Evolutionary conservation across 2,113 vertebrate genomes (phyloP).

Genomic region (Pygoscelis adeliae): DNA sequence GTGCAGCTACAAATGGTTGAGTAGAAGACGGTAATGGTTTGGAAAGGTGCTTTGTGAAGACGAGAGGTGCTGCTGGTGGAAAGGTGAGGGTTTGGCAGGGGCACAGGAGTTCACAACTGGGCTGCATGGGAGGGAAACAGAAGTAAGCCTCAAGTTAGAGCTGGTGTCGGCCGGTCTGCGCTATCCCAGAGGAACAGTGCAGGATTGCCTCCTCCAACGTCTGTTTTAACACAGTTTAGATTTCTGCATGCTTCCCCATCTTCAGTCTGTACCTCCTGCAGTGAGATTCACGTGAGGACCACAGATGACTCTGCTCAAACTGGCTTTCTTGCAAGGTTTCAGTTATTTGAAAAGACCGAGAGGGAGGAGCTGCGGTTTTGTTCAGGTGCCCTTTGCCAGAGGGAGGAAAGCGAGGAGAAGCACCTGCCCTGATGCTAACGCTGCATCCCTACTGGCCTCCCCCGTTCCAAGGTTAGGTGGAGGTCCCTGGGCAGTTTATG

Average conservation of each 20-base stretch:
- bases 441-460: background rate
- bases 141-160: background rate
- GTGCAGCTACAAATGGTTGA: background rate
- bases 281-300: background rate
- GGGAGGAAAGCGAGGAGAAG: background rate
- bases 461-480: background rate
- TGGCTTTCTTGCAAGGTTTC: background rate
- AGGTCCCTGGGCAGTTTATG: background rate
- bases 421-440: background rate
- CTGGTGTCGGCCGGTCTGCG: background rate
- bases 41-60: background rate
- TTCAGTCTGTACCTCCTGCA: background rate
- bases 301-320: background rate
- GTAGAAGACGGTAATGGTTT: background rate
- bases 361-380: background rate
- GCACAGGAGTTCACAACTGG: accelerated
- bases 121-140: accelerated
- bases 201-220: background rate
- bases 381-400: background rate
- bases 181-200: background rate
- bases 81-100: background rate
- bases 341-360: background rate
- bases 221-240: background rate
- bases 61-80: background rate
- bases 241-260: background rate